These are phyloP conservation scores for Pseudolycoriella hygida DNA, from an alignment of 2,888 invertebrate species.

Conservation along the genomic window DNA sequence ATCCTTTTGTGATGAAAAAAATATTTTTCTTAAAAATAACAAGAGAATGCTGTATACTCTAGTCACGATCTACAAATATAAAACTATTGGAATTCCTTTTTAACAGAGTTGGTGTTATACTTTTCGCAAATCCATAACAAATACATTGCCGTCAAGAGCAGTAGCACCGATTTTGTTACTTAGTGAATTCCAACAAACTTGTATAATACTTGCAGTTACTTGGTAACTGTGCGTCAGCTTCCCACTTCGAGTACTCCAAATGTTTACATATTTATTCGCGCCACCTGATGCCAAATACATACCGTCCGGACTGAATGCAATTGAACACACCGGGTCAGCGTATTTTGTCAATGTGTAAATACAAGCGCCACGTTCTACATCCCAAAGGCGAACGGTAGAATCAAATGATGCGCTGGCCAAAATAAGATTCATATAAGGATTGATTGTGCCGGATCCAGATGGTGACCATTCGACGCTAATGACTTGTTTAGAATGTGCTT, in stretches of 20 bases:
- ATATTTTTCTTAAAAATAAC: too few relatives aligned
- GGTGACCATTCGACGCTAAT: slow-evolving; percentile 99
- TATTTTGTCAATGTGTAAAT: slow-evolving; percentile 94
- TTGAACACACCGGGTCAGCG: slow-evolving; percentile 95
- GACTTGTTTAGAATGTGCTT: slow-evolving; percentile 96
- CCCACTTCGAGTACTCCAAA: slow-evolving; percentile 95
- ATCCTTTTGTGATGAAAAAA: too few relatives aligned
- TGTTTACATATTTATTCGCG: slow-evolving; percentile 95
- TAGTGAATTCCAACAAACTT: slow-evolving; percentile 97
- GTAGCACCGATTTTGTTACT: slow-evolving; percentile 98
- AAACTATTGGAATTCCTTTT: too few relatives aligned
- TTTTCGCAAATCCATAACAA: slow-evolving; percentile 78
- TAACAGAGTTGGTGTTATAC: slow-evolving; percentile 40
- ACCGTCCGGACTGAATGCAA: slow-evolving; percentile 96
- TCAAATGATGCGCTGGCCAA: slow-evolving; percentile 97
- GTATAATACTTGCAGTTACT: slow-evolving; percentile 97
- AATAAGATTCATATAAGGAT: slow-evolving; percentile 92
- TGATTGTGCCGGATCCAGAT: slow-evolving; percentile 90
- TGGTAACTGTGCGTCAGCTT: slow-evolving; percentile 93
- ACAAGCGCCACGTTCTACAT: slow-evolving; percentile 74
- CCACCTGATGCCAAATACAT: slow-evolving; percentile 73
- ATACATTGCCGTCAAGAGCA: slow-evolving; percentile 96
- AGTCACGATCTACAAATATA: too few relatives aligned
- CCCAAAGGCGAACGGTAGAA: slow-evolving; percentile 89
- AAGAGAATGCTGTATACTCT: too few relatives aligned